Conservation (phyloP, 2,797 vertebrate species). For the Acanthiza pusilla region DNA sequence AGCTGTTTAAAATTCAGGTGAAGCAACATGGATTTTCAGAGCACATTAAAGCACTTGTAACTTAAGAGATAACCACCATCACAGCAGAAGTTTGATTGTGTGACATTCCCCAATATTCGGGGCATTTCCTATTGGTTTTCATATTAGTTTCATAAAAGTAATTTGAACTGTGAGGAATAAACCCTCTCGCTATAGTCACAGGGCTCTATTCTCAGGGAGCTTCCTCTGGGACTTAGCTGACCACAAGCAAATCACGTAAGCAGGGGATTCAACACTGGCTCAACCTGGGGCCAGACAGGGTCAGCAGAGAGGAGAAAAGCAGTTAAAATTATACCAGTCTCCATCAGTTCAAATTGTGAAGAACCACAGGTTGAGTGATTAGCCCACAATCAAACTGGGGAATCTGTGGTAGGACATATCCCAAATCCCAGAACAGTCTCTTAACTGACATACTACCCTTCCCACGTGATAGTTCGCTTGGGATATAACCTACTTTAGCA, state of each 20-base stretch:
- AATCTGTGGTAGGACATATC: not conserved
- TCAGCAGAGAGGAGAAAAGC: not conserved
- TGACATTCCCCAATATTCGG: not conserved
- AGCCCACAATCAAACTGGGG: not conserved
- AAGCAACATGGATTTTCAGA: not conserved
- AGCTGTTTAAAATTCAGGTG: not conserved
- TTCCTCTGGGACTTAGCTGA: not conserved
- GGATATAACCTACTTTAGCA: not conserved
- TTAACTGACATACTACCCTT: not conserved
- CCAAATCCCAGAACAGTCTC: not conserved
- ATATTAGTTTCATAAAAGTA: not conserved
- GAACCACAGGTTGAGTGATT: not conserved
- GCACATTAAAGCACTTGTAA: not conserved
- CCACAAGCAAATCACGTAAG: not conserved
- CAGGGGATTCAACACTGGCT: not conserved
- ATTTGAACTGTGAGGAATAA: not conserved
- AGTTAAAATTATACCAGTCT: not conserved
- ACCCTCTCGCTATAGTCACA: not conserved
- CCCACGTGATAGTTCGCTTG: rapidly evolving
- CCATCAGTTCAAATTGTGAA: not conserved
- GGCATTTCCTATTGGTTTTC: not conserved
- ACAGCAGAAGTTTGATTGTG: not conserved
- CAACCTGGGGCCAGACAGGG: not conserved
- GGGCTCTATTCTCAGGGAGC: not conserved
- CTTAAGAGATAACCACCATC: not conserved